These are phyloP conservation scores for Diadema setosum DNA, from an alignment of 35 echinoderm and acorn worm genomes.

Conservation along the genomic window DNA sequence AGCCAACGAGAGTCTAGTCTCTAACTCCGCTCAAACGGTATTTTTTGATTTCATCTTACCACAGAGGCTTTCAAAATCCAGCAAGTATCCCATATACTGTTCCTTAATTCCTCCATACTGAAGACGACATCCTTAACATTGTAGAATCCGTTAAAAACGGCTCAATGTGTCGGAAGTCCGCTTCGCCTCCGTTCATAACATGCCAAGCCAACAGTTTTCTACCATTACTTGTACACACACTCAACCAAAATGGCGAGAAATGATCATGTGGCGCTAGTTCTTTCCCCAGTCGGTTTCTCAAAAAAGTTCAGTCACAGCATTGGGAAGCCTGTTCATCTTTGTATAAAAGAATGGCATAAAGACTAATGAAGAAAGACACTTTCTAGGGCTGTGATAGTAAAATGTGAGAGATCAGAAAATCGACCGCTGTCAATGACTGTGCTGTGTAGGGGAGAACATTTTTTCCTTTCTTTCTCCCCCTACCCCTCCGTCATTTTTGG, in stretches of 20 bases:
- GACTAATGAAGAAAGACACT: too few relatives aligned
- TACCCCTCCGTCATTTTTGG: too few relatives aligned
- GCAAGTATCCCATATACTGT: background rate
- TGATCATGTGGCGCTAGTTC: conserved; percentile 21
- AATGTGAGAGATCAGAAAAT: too few relatives aligned
- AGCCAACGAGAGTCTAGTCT: background rate
- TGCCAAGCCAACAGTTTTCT: background rate
- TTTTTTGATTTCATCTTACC: background rate
- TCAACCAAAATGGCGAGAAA: conserved; percentile 16
- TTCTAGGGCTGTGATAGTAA: too few relatives aligned
- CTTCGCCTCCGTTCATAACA: background rate
- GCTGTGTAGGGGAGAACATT: too few relatives aligned
- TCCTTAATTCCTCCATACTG: background rate
- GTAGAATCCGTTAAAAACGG: background rate
- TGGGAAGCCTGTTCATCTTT: too few relatives aligned
- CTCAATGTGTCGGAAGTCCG: background rate
- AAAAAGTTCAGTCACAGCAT: background rate
- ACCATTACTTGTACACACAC: background rate
- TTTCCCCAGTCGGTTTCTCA: background rate
- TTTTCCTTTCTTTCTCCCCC: too few relatives aligned
- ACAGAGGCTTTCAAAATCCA: background rate
- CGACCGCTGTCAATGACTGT: too few relatives aligned
- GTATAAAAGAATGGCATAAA: too few relatives aligned
- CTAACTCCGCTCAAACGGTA: background rate
- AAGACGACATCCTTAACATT: background rate